Percentiles rank a stretch among this genome's conserved stretches.
Evolutionary conservation across 1,140 invertebrate genomes (phyloP).

Genomic region (Drosophila malerkotliana): DNA sequence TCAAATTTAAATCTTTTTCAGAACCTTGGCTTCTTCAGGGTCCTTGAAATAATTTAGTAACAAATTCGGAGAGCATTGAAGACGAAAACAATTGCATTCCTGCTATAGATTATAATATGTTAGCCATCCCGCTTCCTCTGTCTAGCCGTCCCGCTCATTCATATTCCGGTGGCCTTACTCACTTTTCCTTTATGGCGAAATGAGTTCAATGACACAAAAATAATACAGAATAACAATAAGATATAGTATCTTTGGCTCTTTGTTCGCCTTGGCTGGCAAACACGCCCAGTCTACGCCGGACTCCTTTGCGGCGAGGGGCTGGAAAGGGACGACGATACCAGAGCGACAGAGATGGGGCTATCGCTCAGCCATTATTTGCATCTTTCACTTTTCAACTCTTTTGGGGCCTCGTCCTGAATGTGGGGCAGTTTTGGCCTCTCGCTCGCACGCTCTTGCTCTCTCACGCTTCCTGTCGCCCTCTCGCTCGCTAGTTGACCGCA

Average conservation of each 20-base stretch:
- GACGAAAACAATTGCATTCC: conserved; percentile 41
- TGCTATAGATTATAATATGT: conserved; percentile 37
- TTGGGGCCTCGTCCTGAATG: conserved; percentile 51
- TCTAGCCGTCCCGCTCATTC: conserved; percentile 19
- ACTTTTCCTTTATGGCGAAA: conserved; percentile 64
- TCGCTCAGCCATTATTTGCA: conserved; percentile 66
- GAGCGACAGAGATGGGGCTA: conserved; percentile 18
- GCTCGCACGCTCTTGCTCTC: conserved; percentile 2
- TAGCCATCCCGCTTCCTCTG: conserved; percentile 11
- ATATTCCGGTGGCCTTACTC: conserved; percentile 44
- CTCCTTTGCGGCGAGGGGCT: conserved; percentile 28
- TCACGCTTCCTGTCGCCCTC: neutral
- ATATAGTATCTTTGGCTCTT: conserved; percentile 73
- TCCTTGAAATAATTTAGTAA: conserved; percentile 21
- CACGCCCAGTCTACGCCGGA: conserved; percentile 41
- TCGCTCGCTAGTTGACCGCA: conserved; percentile 65
- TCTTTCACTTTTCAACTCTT: conserved; percentile 78
- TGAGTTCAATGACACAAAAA: conserved; percentile 81
- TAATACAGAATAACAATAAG: conserved; percentile 72
- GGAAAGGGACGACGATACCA: neutral
- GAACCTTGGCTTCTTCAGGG: neutral
- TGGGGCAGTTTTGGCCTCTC: conserved; percentile 49
- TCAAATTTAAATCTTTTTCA: neutral
- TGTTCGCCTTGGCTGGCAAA: conserved; percentile 58
- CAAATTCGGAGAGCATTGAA: conserved; percentile 12